Percentiles rank a stretch among this genome's conserved stretches.
Conservation (phyloP, 2,797 vertebrate species). For the Chelidonichthys spinosus region DNA sequence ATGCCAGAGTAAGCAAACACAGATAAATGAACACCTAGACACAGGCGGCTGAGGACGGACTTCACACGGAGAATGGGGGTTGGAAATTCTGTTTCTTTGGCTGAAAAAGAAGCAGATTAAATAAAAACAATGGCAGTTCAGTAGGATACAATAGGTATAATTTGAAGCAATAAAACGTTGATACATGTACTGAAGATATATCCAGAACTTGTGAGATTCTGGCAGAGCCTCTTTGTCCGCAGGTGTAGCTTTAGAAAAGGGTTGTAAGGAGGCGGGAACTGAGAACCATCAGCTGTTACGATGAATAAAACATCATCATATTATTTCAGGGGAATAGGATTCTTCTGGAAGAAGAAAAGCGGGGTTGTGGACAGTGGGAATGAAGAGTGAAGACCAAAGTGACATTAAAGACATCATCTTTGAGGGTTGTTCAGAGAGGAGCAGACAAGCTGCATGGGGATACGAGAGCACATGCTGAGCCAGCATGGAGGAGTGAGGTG, state of each 20-base stretch:
- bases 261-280: slow-evolving; percentile 47
- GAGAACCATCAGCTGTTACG: slow-evolving; percentile 46
- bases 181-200: slow-evolving; percentile 26
- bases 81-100: slow-evolving; percentile 26
- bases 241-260: slow-evolving; percentile 36
- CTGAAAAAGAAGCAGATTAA: slow-evolving; percentile 22
- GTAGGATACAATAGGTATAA: background rate
- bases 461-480: background rate
- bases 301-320: slow-evolving; percentile 58
- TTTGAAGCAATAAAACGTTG: slow-evolving; percentile 14
- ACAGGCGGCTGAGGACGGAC: slow-evolving; percentile 54
- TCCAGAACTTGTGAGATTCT: slow-evolving; percentile 41
- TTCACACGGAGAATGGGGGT: slow-evolving; percentile 61
- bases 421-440: background rate
- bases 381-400: slow-evolving; percentile 21
- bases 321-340: slow-evolving; percentile 39
- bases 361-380: slow-evolving; percentile 8
- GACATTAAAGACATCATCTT: slow-evolving; percentile 13
- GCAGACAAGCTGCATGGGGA: background rate
- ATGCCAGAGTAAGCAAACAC: slow-evolving; percentile 72
- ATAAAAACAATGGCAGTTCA: slow-evolving; percentile 28
- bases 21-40: slow-evolving; percentile 64
- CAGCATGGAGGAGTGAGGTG: background rate
- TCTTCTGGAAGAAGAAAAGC: slow-evolving; percentile 35
- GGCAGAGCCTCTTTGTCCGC: slow-evolving; percentile 37